phyloP scores from a whole-genome alignment of 2,888 invertebrate genomes.

The Scaptomyza reducta region DNA sequence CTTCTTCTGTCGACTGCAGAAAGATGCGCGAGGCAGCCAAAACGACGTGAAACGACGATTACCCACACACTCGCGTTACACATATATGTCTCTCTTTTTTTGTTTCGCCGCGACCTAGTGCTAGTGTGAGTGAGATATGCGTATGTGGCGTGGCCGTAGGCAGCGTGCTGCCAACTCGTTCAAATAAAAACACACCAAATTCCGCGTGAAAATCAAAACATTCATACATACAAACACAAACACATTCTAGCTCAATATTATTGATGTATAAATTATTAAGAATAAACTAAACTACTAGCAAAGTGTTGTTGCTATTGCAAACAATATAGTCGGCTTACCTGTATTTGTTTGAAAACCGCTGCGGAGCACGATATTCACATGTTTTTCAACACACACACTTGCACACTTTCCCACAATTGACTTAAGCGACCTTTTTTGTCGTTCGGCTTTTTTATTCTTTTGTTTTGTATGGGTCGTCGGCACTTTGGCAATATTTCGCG shows the following conservation, averaged over 20 bases:
- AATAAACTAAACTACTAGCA: background rate
- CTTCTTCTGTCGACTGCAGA: constrained; percentile 79
- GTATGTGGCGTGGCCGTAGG: constrained; percentile 52
- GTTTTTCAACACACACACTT: constrained; percentile 10
- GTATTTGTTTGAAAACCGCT: background rate
- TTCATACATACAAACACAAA: constrained; percentile 5
- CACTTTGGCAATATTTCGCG: constrained; percentile 30
- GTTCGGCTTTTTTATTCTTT: constrained; percentile 5
- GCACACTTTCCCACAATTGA: constrained; percentile 17
- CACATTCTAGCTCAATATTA: constrained; percentile 3
- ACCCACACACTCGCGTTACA: constrained; percentile 44
- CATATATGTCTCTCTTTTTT: constrained; percentile 62
- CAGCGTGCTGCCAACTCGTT: constrained; percentile 55
- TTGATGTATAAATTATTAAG: background rate
- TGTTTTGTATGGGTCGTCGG: constrained; percentile 2
- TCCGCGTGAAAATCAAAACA: constrained; percentile 16
- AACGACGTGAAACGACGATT: constrained; percentile 55
- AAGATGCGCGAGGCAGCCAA: constrained; percentile 70
- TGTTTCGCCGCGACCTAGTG: constrained; percentile 45
- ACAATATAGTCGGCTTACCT: constrained; percentile 25
- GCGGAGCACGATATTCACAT: constrained; percentile 3
- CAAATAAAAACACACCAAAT: constrained; percentile 34
- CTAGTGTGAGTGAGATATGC: constrained; percentile 74
- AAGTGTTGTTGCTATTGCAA: no score
- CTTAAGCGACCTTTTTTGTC: constrained; percentile 24